A percentile compares a stretch with the other conserved stretches of the same genome.
Evolutionary conservation across 2,113 vertebrate species (phyloP).

Genomic region (Panthera uncia): DNA sequence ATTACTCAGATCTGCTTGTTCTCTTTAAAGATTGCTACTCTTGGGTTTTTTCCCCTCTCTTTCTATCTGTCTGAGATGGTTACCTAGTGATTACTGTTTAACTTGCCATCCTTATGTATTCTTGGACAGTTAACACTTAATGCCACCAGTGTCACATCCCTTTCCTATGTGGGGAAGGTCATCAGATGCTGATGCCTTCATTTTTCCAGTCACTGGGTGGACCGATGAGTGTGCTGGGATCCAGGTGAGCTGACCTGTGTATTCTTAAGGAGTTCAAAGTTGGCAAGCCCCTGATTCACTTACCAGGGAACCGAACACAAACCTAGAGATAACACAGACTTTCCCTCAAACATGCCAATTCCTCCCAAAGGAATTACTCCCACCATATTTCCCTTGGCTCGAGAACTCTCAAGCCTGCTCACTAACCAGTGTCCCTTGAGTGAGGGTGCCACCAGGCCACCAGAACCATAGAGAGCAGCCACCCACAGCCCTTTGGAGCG

Average conservation of each 20-base stretch:
- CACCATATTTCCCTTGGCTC: neutral
- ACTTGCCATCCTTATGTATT: slow-evolving; percentile 75
- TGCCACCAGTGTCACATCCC: slow-evolving; percentile 56
- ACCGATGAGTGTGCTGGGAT: neutral
- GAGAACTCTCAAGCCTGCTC: neutral
- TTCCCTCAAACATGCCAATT: neutral
- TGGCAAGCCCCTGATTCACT: neutral
- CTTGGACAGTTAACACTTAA: slow-evolving; percentile 44
- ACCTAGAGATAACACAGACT: neutral
- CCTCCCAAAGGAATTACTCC: neutral
- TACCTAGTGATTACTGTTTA: slow-evolving; percentile 84
- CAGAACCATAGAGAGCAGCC: neutral
- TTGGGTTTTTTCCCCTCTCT: slow-evolving; percentile 79
- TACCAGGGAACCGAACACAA: neutral
- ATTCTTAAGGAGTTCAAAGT: neutral
- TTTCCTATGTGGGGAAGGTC: neutral
- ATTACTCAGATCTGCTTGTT: slow-evolving; percentile 91
- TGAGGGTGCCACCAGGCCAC: fast-evolving
- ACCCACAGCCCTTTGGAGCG: neutral
- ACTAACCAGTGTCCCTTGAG: neutral
- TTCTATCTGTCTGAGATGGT: slow-evolving; percentile 85
- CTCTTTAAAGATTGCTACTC: slow-evolving; percentile 89
- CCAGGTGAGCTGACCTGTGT: neutral
- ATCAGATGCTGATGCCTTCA: neutral
- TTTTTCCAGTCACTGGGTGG: slow-evolving; percentile 45